These are phyloP conservation scores for Aix galericulata DNA, from an alignment of 2,113 vertebrate genomes.

Conservation along the genomic window DNA sequence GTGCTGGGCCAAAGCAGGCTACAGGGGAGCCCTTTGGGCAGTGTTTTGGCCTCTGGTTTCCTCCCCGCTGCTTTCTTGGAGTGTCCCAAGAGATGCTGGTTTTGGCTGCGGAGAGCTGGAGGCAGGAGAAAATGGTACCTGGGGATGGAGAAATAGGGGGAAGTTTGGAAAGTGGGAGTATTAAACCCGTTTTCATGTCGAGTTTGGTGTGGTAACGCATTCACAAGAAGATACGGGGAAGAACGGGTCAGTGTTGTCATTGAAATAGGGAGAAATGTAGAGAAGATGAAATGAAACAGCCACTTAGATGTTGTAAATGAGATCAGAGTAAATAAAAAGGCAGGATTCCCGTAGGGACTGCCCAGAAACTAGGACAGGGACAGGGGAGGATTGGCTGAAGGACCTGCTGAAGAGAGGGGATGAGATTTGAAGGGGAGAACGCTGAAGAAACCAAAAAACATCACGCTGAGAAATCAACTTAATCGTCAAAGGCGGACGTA, in stretches of 20 bases:
- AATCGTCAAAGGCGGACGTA: neutral
- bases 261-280: neutral
- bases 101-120: neutral
- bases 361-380: neutral
- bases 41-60: neutral
- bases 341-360: neutral
- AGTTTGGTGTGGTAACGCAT: neutral
- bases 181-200: neutral
- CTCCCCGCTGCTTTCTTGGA: no score
- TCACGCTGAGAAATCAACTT: neutral
- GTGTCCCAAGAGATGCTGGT: neutral
- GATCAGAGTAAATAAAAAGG: neutral
- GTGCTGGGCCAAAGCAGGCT: accelerated
- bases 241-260: neutral
- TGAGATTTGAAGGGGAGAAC: neutral
- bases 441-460: neutral
- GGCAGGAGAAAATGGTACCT: neutral
- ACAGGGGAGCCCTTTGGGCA: accelerated
- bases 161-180: neutral
- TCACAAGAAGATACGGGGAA: neutral
- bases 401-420: neutral
- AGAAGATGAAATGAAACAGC: neutral
- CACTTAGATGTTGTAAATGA: neutral
- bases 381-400: neutral
- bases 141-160: neutral